These are phyloP conservation scores for Arion vulgaris DNA, from an alignment of 1,140 invertebrate genomes.

Conservation along the genomic window DNA sequence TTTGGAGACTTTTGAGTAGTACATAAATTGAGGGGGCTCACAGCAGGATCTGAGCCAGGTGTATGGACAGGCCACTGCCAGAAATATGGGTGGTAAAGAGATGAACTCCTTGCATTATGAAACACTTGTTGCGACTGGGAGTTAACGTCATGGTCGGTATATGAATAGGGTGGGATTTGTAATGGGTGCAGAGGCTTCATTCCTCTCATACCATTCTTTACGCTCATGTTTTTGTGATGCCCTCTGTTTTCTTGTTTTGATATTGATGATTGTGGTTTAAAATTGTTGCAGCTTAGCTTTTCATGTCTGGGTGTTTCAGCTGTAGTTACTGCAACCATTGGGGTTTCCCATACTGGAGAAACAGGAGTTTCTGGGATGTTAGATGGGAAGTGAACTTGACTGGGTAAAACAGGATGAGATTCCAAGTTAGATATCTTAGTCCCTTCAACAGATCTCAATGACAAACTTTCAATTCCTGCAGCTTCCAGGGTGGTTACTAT, in stretches of 20 bases:
- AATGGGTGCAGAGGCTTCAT: neutral
- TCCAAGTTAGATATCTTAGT: neutral
- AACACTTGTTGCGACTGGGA: neutral
- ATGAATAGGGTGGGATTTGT: too few relatives aligned
- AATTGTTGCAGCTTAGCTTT: neutral
- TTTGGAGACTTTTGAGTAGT: conserved; percentile 12
- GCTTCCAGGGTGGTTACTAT: neutral
- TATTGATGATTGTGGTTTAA: neutral
- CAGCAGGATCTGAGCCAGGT: neutral
- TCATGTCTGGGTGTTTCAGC: neutral
- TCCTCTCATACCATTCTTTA: neutral
- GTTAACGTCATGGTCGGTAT: neutral
- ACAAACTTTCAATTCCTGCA: neutral
- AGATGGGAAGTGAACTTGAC: neutral
- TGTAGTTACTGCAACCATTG: neutral
- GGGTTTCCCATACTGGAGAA: neutral
- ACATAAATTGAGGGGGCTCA: conserved; percentile 27
- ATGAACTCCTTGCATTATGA: neutral
- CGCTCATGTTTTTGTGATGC: neutral
- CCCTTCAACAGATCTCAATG: neutral
- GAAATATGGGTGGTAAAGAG: neutral
- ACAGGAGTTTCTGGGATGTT: neutral
- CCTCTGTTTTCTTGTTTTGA: neutral
- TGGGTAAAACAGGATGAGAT: neutral
- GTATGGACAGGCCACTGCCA: conserved; percentile 6